Evolutionary conservation across 2,797 vertebrate genomes (phyloP), one percentile per base, ranked within the genome.

Genomic region (Lacerta viridis): DNA sequence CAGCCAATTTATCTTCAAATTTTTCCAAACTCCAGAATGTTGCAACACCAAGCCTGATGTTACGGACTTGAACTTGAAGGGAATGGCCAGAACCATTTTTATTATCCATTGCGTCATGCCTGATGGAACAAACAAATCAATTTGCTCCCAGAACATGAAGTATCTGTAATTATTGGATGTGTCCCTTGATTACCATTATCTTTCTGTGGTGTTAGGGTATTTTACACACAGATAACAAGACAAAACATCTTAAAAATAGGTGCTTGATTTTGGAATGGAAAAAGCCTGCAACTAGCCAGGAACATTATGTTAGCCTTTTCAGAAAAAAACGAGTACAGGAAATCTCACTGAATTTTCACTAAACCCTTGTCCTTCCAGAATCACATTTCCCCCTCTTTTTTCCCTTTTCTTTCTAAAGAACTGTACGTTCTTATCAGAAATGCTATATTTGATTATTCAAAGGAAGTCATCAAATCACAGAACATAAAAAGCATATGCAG

Each of bases 11-110:
- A 95, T 98, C 98, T 88, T 99, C 98, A 95, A 99, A 99, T 95
- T 98, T 99, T 87, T 99, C 98, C 85, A 98, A 91, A 91, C 95
- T 98, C 99, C 99, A 99, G 93, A 98, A 98, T 7, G 99, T 98
- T 78, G 98, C 96, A 92, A 99, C 98, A 71, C 98, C 98, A 90
- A 99, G 96, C 90, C 97, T 98, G 90, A 97, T 95, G 93, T 99
- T 99, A 93, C 97, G 97, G 93, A 99, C 98, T 39, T 97, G 98
- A 46, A 99, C 97, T 89, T 97, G 98, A 39, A 97, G 80, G 83
- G 90, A 96, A 90, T 93, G 91, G 1, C 89, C 93, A 59, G 84
- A 33, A 68, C 93, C 72, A 41, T 93, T 95, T 89, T 95, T 96
- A 82, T 94, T 93, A 82, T 97, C 96, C 0, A 92, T 90, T 84